Conservation (phyloP, 2,888 invertebrate genomes). For the Trisateles emortualis region DNA sequence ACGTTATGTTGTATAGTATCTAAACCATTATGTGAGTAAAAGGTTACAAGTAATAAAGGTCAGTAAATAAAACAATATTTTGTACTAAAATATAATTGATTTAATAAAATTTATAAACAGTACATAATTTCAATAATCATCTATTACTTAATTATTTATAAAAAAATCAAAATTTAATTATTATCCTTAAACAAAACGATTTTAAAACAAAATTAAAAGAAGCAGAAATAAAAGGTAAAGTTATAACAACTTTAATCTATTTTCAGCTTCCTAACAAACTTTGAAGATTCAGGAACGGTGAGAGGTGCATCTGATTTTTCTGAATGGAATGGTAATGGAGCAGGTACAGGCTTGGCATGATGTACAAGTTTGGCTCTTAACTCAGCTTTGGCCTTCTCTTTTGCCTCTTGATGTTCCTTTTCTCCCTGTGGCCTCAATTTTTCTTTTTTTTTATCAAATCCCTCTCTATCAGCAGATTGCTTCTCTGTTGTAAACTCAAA, state of each 20-base stretch:
- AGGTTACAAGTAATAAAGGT: constrained; percentile 9
- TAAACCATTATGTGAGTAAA: no score
- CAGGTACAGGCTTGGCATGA: constrained; percentile 88
- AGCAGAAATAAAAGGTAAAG: no score
- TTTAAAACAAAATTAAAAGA: constrained; percentile 21
- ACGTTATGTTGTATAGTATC: no score
- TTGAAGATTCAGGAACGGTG: constrained; percentile 89
- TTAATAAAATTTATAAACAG: constrained; percentile 26
- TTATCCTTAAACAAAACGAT: constrained; percentile 26
- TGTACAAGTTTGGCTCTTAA: constrained; percentile 87
- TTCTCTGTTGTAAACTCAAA: constrained; percentile 89
- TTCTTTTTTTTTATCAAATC: constrained; percentile 86
- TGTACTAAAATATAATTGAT: constrained; percentile 29
- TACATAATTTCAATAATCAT: constrained; percentile 23
- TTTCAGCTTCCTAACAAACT: constrained; percentile 75
- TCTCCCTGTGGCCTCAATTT: constrained; percentile 69
- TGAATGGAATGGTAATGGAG: constrained; percentile 79
- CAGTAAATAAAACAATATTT: constrained; percentile 23
- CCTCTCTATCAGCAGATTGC: constrained; percentile 87
- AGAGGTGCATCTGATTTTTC: constrained; percentile 83
- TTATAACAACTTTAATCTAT: constrained; percentile 49
- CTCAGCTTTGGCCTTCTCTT: constrained; percentile 82
- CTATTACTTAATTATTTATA: constrained; percentile 16
- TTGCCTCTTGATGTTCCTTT: constrained; percentile 69
- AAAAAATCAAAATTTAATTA: constrained; percentile 38